phyloP scores from a whole-genome alignment of 1,140 invertebrate species.

The Apis dorsata region DNA sequence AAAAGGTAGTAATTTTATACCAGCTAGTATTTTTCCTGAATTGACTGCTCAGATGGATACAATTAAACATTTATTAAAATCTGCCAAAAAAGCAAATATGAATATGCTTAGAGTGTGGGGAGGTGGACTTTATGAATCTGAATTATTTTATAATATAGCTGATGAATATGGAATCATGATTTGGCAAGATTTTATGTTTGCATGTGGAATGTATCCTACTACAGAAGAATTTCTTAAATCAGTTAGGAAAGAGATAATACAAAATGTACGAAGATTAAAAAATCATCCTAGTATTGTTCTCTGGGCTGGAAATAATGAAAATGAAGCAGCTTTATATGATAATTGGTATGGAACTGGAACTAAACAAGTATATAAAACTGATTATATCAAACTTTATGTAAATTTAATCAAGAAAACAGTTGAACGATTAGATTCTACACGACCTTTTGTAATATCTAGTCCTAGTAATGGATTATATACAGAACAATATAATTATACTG shows the following conservation, averaged over 20 bases:
- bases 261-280: conserved; percentile 92
- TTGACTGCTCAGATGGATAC: conserved; percentile 79
- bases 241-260: conserved; percentile 89
- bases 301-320: conserved; percentile 99
- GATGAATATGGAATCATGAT: conserved; percentile 91
- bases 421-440: conserved; percentile 81
- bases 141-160: conserved; percentile 93
- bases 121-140: conserved; percentile 96
- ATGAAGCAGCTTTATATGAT: conserved; percentile 92
- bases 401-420: conserved; percentile 87
- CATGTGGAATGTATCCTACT: conserved; percentile 96
- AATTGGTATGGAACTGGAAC: conserved; percentile 90
- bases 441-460: conserved; percentile 91
- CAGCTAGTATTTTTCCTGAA: conserved; percentile 93
- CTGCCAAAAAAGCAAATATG: conserved; percentile 91
- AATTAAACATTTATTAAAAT: conserved; percentile 83
- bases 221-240: conserved; percentile 86
- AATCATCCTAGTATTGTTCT: conserved; percentile 94
- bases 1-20: conserved; percentile 98
- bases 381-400: conserved; percentile 94
- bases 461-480: conserved; percentile 94
- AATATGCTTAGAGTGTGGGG: conserved; percentile 98
- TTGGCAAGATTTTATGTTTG: conserved; percentile 99
- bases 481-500: conserved; percentile 87
- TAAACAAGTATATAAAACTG: conserved; percentile 84